phyloP scores from a whole-genome alignment of 2,888 invertebrate genomes.

The Mesopsocus fuscifrons region DNA sequence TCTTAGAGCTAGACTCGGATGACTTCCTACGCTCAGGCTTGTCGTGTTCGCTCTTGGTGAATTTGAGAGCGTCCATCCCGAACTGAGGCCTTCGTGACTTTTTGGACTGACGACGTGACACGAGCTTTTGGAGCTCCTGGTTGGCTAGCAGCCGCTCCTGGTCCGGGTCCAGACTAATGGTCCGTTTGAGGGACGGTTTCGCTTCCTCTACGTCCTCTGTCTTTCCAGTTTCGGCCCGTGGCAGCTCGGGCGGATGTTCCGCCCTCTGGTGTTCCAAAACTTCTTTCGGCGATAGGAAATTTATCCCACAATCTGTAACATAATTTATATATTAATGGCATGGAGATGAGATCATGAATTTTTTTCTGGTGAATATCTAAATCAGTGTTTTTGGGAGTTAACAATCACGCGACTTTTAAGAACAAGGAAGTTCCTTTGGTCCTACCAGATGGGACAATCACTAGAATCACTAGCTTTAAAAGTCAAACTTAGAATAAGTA shows the following conservation, averaged over 20 bases:
- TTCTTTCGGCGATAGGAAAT: slow-evolving; percentile 16
- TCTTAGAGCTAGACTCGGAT: background rate
- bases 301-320: slow-evolving; percentile 17
- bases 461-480: too few species aligned
- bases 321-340: too few species aligned
- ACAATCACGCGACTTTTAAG: too few species aligned
- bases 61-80: slow-evolving; percentile 2
- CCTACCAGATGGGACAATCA: too few species aligned
- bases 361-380: too few species aligned
- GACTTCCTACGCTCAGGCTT: background rate
- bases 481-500: too few species aligned
- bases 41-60: background rate
- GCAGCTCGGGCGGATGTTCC: slow-evolving; percentile 10
- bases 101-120: background rate
- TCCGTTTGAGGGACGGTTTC: background rate
- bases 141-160: slow-evolving; percentile 4
- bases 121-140: slow-evolving; percentile 2
- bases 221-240: background rate
- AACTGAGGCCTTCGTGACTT: background rate
- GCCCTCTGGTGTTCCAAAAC: slow-evolving; percentile 16
- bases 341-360: background rate
- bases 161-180: background rate
- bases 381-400: too few species aligned
- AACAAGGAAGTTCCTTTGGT: too few species aligned
- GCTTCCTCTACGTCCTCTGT: background rate